Percentiles rank a stretch among this genome's conserved stretches.
phyloP scores from a whole-genome alignment of 2,113 vertebrate genomes.

The Cisticola juncidis region DNA sequence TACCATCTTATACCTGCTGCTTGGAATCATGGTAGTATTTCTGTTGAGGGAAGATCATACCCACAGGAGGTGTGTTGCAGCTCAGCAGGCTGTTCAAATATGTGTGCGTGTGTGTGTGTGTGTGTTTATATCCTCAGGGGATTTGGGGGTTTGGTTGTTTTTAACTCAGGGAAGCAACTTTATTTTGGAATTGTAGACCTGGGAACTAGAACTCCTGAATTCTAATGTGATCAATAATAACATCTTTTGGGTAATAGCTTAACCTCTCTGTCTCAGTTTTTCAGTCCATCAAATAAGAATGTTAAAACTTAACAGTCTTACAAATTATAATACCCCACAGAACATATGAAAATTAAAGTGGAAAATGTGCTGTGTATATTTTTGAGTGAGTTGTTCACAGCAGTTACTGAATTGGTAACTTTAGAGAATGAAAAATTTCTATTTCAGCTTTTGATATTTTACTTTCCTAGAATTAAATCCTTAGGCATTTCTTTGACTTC shows the following conservation, averaged over 20 bases:
- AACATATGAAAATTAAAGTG: not conserved
- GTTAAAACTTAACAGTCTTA: not conserved
- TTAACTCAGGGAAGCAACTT: not conserved
- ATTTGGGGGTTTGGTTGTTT: not conserved
- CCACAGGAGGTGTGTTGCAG: not conserved
- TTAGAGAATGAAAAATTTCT: not conserved
- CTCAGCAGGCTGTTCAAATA: not conserved
- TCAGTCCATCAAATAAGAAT: not conserved
- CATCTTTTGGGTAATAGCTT: not conserved
- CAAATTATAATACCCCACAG: not conserved
- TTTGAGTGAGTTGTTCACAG: not conserved
- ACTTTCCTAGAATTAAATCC: not conserved
- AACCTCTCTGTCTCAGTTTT: slow-evolving; percentile 26
- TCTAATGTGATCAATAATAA: not conserved
- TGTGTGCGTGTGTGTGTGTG: not conserved
- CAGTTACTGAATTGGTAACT: not conserved
- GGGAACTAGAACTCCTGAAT: not conserved
- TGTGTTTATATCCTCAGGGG: not conserved
- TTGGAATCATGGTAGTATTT: not conserved
- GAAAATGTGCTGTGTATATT: not conserved
- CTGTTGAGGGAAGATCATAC: not conserved
- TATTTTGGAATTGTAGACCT: not conserved
- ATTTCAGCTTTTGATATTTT: not conserved
- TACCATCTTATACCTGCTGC: not conserved
- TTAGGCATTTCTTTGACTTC: not conserved